phyloP scores from a whole-genome alignment of 2,113 vertebrate genomes.

The Bos indicus region DNA sequence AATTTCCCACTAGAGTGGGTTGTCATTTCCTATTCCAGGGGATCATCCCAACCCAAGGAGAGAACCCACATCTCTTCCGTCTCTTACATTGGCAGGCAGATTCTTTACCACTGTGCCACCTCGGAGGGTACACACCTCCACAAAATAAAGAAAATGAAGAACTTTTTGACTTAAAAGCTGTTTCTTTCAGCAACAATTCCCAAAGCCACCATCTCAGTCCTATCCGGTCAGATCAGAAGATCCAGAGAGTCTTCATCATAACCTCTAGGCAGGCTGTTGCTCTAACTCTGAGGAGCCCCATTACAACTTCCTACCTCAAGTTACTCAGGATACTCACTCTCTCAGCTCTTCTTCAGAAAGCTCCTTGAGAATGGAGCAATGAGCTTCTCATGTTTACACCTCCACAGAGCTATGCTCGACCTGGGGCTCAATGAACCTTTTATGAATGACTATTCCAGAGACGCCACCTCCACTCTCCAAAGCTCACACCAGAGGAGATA shows the following conservation, averaged over 20 bases:
- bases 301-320: background rate
- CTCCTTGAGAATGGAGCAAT: background rate
- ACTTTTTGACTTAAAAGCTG: background rate
- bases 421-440: background rate
- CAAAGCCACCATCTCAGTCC: background rate
- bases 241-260: background rate
- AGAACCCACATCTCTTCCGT: background rate
- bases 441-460: background rate
- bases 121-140: background rate
- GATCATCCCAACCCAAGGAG: background rate
- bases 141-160: background rate
- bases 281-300: background rate
- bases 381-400: background rate
- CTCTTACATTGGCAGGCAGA: background rate
- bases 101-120: background rate
- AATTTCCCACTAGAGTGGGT: background rate
- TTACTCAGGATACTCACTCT: background rate
- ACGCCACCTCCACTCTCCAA: background rate
- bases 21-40: background rate
- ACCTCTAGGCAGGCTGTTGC: background rate
- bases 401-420: background rate
- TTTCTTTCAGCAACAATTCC: background rate
- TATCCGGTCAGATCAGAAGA: background rate
- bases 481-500: background rate
- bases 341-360: conserved; percentile 19